Base-by-base conservation (phyloP, 1,140 invertebrate genomes). In the Chironomus striatipennis region DNA sequence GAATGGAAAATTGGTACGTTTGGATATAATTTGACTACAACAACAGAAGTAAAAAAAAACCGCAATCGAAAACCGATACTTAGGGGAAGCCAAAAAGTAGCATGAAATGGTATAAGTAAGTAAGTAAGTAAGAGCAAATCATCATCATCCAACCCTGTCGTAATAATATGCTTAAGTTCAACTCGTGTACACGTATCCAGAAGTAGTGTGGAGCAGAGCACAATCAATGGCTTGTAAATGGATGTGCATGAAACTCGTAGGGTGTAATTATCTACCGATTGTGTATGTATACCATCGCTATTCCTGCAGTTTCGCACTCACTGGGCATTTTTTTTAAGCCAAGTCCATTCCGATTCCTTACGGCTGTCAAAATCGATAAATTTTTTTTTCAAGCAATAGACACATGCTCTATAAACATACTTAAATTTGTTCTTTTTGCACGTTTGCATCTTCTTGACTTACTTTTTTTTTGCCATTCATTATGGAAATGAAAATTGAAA, bases 1-100 rank as follows among this genome's bases (percentile, higher is more conserved):
- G 47, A 57, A 57, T 57, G 47, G 47, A 57, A 57, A 57, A 57
- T 57, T 57, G 47, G 47, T 57, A 57, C 47, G 47, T 57, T 57
- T 57, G 47, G 43, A 18, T 70, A 70, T 70, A 18, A 70, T 70
- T 70, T 70, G 20, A 6, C 65, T 70, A 70, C 65, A 70, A 21
- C 65, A 70, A 21, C 65, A 70, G 9, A n/a, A 47, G 8, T 12
- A 9, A 57, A 15, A 57, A 57, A 15, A 57, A 57, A 57, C 47
- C 47, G 12, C 47, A 57, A 57, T 57, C n/a, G 47, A 57, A 57
- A 57, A n/a, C 47, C 47, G n/a, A 57, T 57, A 57, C n/a, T n/a
- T 12, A 57, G 43, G 47, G n/a, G 47, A 57, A 47, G 43, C 8
- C 9, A 47, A 47, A 47, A 47, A 47, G 15, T 9, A 47, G 43